Base-by-base conservation (phyloP, 2,113 vertebrate genomes). In the Nothoprocta perdicaria region DNA sequence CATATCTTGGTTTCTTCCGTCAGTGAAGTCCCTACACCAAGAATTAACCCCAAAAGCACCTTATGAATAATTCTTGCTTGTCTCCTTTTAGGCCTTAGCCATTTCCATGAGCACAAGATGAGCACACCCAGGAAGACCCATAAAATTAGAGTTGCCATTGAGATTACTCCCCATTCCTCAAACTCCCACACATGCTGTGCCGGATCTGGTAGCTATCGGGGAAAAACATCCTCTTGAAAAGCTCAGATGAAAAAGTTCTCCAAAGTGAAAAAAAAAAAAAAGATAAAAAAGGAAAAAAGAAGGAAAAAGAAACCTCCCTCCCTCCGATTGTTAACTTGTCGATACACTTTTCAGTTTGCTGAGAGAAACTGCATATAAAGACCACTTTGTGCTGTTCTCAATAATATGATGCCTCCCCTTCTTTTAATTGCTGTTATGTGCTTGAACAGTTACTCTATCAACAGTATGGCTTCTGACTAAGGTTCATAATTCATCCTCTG, bases 211-310 rank as follows among this genome's bases (percentile, higher is more conserved):
- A 78, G 10, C 1, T 4, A 27, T 87, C 86, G 26, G 15, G 52
- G 53, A 29, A 10, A 90, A 53, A 79, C 7, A 53, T 31, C 14
- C 11, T 85, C 45, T 40, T 80, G 31, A 66, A 91, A 94, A 83
- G 5, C 12, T 53, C 12, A 31, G 68, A 45, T 16, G 8, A 40
- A 61, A 69, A 66, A 29, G 53, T 57, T 57, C 53, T 57, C 53
- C 8, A 23, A 23, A 6, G 23, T 9, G 23, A 62, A 9, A 22
- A 10, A 12, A 24, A 23, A 29, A 24, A 48, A 18, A 38, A 38
- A 8, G n/a, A n/a, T n/a, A 46, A 46, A 46, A 17, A 46, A n/a
- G n/a, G n/a, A n/a, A 48, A 22, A 48, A 48, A 48, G 10, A 48
- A 48, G 48, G 48, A 48, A 22, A 48, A 3, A 33, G 52, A 16